A percentile compares a stretch with the other conserved stretches of the same genome.
phyloP scores from a whole-genome alignment of 1,140 invertebrate species.

The Dinoponera quadriceps region DNA sequence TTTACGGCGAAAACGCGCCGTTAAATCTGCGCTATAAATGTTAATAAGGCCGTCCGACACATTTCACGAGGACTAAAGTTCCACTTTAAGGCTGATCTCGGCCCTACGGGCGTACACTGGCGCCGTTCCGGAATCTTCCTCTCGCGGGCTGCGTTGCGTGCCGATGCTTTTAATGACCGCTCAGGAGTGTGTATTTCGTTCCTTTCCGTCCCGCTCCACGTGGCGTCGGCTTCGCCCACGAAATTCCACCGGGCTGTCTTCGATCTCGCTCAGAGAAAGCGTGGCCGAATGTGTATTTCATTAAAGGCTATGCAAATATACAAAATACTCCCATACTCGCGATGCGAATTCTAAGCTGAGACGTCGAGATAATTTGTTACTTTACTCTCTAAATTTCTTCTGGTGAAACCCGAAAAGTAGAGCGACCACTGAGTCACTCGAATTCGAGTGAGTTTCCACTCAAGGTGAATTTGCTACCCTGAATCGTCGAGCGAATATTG shows the following conservation, averaged over 20 bases:
- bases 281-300: too few relatives aligned
- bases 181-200: neutral
- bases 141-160: conserved; percentile 13
- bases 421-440: too few relatives aligned
- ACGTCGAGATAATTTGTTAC: too few relatives aligned
- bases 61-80: conserved; percentile 28
- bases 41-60: conserved; percentile 47
- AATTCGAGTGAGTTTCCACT: too few relatives aligned
- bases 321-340: too few relatives aligned
- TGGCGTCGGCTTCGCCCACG: neutral
- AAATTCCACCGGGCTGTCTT: neutral
- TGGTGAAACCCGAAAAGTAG: too few relatives aligned
- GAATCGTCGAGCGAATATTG: too few relatives aligned
- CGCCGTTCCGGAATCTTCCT: conserved; percentile 27
- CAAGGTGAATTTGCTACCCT: too few relatives aligned
- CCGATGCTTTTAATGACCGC: conserved; percentile 14
- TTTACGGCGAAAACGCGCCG: conserved; percentile 30
- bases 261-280: conserved; percentile 8
- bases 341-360: too few relatives aligned
- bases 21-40: conserved; percentile 53
- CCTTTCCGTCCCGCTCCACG: neutral
- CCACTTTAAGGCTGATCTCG: conserved; percentile 46
- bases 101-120: conserved; percentile 2
- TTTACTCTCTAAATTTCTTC: too few relatives aligned
- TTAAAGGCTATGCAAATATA: too few relatives aligned